These are phyloP conservation scores for Eupithecia abbreviata DNA, from an alignment of 2,888 invertebrate species.

Conservation along the genomic window DNA sequence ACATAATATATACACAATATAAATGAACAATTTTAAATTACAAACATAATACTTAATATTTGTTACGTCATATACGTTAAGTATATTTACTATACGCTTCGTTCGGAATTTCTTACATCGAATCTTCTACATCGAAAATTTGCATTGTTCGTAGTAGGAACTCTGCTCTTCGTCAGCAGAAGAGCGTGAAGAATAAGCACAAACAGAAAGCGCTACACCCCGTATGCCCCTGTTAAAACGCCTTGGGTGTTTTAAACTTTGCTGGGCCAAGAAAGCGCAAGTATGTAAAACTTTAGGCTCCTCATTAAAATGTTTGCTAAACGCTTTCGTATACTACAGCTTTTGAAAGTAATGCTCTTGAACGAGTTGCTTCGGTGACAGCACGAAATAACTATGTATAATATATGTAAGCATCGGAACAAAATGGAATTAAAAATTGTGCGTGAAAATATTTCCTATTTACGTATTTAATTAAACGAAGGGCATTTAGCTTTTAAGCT, in stretches of 20 bases:
- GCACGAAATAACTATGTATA: not conserved
- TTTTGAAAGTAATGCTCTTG: not conserved
- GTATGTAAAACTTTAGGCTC: slow-evolving; percentile 30
- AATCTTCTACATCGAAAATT: not conserved
- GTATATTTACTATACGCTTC: no score
- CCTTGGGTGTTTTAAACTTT: slow-evolving; percentile 39
- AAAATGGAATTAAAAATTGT: not conserved
- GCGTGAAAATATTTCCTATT: no score
- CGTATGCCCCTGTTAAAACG: slow-evolving; percentile 38
- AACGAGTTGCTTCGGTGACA: not conserved
- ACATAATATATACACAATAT: no score
- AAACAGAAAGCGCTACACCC: slow-evolving; percentile 52
- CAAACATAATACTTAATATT: no score
- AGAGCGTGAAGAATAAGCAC: slow-evolving; percentile 43
- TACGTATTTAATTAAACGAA: no score
- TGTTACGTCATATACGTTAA: no score
- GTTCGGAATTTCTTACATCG: no score
- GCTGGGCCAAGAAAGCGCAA: slow-evolving; percentile 23
- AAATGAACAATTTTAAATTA: no score
- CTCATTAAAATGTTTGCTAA: not conserved
- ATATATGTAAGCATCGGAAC: not conserved
- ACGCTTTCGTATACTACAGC: not conserved
- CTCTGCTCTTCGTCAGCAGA: not conserved
- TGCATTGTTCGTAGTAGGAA: not conserved
- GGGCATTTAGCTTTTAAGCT: no score